A percentile compares a stretch with the other conserved stretches of the same genome.
phyloP scores from a whole-genome alignment of 1,140 invertebrate genomes.

The Zaprionus camerounensis region DNA sequence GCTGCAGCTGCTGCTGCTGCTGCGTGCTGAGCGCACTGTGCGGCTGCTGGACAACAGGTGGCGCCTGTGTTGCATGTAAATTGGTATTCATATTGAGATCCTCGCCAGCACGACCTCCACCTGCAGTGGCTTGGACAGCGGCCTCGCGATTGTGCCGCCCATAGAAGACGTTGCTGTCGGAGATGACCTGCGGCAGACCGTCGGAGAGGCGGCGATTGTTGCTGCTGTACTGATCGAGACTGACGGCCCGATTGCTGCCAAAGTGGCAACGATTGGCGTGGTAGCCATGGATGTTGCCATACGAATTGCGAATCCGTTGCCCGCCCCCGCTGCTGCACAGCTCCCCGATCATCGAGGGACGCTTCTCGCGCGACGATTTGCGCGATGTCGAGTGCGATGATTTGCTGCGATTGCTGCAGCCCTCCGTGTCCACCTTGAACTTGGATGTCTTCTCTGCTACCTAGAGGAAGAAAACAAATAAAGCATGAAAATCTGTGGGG shows the following conservation, averaged over 20 bases:
- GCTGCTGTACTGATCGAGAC: slow-evolving; percentile 81
- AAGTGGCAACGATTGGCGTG: slow-evolving; percentile 81
- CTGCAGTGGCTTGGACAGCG: background rate
- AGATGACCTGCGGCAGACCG: slow-evolving; percentile 82
- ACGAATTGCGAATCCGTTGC: slow-evolving; percentile 80
- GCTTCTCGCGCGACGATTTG: slow-evolving; percentile 82
- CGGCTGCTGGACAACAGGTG: slow-evolving; percentile 29
- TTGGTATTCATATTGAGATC: slow-evolving; percentile 75
- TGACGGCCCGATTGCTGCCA: slow-evolving; percentile 82
- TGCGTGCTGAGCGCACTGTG: slow-evolving; percentile 1
- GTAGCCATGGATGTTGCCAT: slow-evolving; percentile 83
- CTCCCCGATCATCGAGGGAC: slow-evolving; percentile 84
- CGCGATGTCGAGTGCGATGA: slow-evolving; percentile 77
- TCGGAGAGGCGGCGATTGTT: slow-evolving; percentile 82
- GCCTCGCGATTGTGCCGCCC: slow-evolving; percentile 75
- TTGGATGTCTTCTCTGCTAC: slow-evolving; percentile 90
- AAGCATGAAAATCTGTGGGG: background rate
- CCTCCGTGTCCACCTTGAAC: slow-evolving; percentile 90
- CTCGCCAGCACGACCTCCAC: slow-evolving; percentile 36
- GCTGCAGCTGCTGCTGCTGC: slow-evolving; percentile 22
- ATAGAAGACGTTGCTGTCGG: slow-evolving; percentile 83
- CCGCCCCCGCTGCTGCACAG: slow-evolving; percentile 83
- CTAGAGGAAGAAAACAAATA: slow-evolving; percentile 34
- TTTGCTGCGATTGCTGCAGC: slow-evolving; percentile 84
- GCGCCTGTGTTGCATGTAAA: background rate